Conservation (phyloP, 2,113 vertebrate species). For the Colius striatus region DNA sequence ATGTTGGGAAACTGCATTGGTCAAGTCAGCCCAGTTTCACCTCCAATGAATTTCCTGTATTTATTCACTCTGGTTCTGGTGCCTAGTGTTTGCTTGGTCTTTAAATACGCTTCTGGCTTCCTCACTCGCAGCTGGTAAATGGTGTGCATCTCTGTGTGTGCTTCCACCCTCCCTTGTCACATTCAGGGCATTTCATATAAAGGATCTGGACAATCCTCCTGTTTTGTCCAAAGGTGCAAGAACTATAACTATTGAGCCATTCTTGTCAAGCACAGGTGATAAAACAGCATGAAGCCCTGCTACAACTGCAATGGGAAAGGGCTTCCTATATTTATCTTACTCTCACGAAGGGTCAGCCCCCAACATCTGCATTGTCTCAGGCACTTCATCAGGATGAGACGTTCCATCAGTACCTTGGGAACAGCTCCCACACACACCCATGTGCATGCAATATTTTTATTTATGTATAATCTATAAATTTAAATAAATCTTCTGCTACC, state of each 20-base stretch:
- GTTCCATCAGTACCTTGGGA: conserved; percentile 48
- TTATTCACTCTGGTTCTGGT: not conserved
- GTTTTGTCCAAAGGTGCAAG: not conserved
- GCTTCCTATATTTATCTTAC: not conserved
- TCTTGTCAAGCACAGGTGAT: not conserved
- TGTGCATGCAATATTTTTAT: not conserved
- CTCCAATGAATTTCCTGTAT: not conserved
- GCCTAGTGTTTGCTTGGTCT: not conserved
- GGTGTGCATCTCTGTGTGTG: not conserved
- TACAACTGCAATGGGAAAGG: not conserved
- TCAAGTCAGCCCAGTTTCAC: conserved; percentile 39
- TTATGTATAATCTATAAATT: not conserved
- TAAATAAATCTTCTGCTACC: conserved; percentile 54
- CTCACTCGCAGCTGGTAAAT: not conserved
- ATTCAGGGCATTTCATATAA: not conserved
- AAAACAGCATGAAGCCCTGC: not conserved
- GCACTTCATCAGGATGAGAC: not conserved
- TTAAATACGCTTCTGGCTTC: not conserved
- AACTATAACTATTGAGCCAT: not conserved
- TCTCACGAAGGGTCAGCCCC: not conserved
- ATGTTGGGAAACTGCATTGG: conserved; percentile 58
- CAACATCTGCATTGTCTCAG: not conserved
- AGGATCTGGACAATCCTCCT: not conserved
- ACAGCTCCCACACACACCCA: conserved; percentile 23
- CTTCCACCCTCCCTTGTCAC: not conserved